phyloP scores from a whole-genome alignment of 2,797 vertebrate species.

The Pampus argenteus region DNA sequence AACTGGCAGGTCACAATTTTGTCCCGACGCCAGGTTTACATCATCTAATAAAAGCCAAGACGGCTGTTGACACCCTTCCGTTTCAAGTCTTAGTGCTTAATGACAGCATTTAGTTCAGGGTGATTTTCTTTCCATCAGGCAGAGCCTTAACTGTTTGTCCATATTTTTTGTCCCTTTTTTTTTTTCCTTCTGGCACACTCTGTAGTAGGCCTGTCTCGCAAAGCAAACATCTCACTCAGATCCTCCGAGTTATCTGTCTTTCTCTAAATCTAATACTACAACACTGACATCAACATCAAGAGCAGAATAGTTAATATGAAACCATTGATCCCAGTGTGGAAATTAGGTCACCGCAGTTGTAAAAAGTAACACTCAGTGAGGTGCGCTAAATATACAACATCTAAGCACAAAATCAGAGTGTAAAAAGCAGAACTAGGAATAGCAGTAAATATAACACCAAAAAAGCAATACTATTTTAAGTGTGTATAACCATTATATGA shows the following conservation, averaged over 20 bases:
- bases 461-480: not conserved
- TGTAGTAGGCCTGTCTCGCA: not conserved
- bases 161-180: not conserved
- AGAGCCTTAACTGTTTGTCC: constrained; percentile 10
- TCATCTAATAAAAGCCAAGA: constrained; percentile 58
- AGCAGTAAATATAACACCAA: not conserved
- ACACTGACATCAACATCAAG: constrained; percentile 11
- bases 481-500: not conserved
- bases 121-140: not conserved
- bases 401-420: not conserved
- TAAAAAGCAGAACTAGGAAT: not conserved
- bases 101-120: constrained; percentile 45
- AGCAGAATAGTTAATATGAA: constrained; percentile 9
- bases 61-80: constrained; percentile 58
- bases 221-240: constrained; percentile 3
- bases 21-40: constrained; percentile 50
- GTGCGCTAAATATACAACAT: constrained; percentile 14
- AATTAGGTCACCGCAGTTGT: constrained; percentile 40
- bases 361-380: constrained; percentile 13
- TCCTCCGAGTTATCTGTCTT: not conserved
- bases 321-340: constrained; percentile 14
- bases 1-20: constrained; percentile 39
- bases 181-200: not conserved
- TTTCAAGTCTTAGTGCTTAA: constrained; percentile 34
- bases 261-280: constrained; percentile 8